Evolutionary conservation across 1,140 invertebrate genomes (phyloP).

Genomic region (Eciton burchellii): DNA sequence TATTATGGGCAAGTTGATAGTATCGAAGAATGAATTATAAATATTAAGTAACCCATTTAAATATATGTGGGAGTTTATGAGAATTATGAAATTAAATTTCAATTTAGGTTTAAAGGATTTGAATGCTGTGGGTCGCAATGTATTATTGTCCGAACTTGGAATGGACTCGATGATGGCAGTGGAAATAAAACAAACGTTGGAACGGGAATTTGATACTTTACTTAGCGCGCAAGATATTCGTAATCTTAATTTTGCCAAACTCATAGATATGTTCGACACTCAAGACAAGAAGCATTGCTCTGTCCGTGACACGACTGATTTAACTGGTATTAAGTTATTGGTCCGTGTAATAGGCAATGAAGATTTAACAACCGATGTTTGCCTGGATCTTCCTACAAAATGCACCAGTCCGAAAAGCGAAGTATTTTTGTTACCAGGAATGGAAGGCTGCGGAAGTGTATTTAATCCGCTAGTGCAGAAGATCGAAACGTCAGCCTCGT

Average conservation of each 20-base stretch:
- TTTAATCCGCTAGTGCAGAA: constrained; percentile 84
- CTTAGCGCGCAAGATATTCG: constrained; percentile 91
- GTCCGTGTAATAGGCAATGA: constrained; percentile 78
- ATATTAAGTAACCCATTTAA: background rate
- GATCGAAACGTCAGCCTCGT: constrained; percentile 87
- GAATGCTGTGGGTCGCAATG: constrained; percentile 81
- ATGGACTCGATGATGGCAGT: constrained; percentile 94
- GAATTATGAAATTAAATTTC: background rate
- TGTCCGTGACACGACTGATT: background rate
- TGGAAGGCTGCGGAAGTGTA: constrained; percentile 87
- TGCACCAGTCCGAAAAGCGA: constrained; percentile 72
- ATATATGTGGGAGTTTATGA: background rate
- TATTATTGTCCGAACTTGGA: constrained; percentile 90
- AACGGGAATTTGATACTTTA: constrained; percentile 90
- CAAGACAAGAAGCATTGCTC: constrained; percentile 53
- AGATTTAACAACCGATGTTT: constrained; percentile 67
- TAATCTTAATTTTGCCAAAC: constrained; percentile 86
- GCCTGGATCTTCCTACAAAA: constrained; percentile 78
- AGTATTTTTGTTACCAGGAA: constrained; percentile 89
- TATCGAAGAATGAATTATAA: background rate
- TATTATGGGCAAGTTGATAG: constrained; percentile 81
- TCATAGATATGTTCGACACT: constrained; percentile 84
- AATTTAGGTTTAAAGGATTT: constrained; percentile 83
- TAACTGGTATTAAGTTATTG: constrained; percentile 79
- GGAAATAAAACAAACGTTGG: constrained; percentile 92